Conservation (phyloP, 2,888 invertebrate species). For the Ephialtes manifestator region DNA sequence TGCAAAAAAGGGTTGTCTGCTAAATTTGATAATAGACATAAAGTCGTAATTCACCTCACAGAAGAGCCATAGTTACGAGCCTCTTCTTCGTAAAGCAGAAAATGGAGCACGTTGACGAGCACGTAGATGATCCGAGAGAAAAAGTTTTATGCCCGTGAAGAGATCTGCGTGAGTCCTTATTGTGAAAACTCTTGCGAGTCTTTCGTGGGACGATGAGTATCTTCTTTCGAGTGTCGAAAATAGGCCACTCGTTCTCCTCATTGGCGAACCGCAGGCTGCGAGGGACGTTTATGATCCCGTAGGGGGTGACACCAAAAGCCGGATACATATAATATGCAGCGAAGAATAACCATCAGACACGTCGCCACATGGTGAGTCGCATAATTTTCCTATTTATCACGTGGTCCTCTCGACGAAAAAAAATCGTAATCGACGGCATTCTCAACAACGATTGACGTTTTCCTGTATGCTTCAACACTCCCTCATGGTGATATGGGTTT, state of each 20-base stretch:
- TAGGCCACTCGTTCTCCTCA: constrained; percentile 25
- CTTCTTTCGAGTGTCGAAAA: constrained; percentile 50
- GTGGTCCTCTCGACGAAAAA: constrained; percentile 12
- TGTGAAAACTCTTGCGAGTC: constrained; percentile 12
- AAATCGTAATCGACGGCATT: constrained; percentile 57
- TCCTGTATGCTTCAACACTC: not conserved
- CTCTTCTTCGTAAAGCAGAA: constrained; percentile 41
- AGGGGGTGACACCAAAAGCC: constrained; percentile 20
- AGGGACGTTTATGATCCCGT: not conserved
- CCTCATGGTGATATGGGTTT: no score
- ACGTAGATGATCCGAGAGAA: not conserved
- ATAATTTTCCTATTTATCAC: constrained; percentile 74
- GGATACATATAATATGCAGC: constrained; percentile 5
- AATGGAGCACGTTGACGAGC: constrained; percentile 37
- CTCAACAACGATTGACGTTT: constrained; percentile 58
- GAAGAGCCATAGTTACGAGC: constrained; percentile 24
- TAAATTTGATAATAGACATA: constrained; percentile 22
- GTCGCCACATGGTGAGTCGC: constrained; percentile 30
- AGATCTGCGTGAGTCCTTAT: constrained; percentile 27
- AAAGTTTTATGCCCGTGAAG: constrained; percentile 27
- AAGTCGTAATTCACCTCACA: constrained; percentile 46
- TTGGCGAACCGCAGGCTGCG: constrained; percentile 18
- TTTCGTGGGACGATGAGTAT: constrained; percentile 38
- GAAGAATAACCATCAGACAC: constrained; percentile 1
- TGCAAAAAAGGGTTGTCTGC: not conserved